Base-by-base conservation (phyloP, 2,888 invertebrate species). In the Cecidostiba fungosa region DNA sequence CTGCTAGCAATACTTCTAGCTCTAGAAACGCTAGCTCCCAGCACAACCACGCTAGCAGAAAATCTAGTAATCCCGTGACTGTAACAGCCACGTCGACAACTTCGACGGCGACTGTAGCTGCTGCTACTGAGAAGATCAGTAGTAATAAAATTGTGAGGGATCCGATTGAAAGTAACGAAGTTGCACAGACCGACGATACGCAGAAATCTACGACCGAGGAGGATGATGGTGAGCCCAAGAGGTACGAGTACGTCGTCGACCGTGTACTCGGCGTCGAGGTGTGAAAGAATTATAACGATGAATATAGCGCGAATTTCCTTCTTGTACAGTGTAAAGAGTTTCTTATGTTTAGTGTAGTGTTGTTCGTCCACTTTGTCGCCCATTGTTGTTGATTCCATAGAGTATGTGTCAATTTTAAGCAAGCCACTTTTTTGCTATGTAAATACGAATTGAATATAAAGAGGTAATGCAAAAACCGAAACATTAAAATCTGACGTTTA, bases 221-320 rank as follows among this genome's bases (percentile, higher is more conserved):
- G 0, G 82, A 85, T 26, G 90, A 89, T 90, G 94, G 94, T 88
- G 94, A 94, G 88, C 92, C 93, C 87, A 95, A 95, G 91, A 96
- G 96, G 92, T 97, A 96, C 94, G 96, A 97, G 89, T 97, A 97
- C 94, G 96, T 97, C 88, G 96, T 97, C 88, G 97, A 97, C 94
- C 95, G 97, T 93, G 96, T 96, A 86, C 95, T 97, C 91, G 97
- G 97, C 91, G 97, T 97, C 89, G 97, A 97, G 94, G 97, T 97
- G 92, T 97, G 95, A 95, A 62, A 26, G 19, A n/a, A 73, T n/a
- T 66, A 14, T 26, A 29, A 12, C 14, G 14, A 14, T 26, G 26
- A 66, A 66, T 29, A 29, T 4, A 66, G 12, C 29, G 29, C 29
- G 66, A 29, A 66, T 66, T 59, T 59, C 1, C 54, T 6, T 19